Conservation (phyloP, 2,888 invertebrate genomes). For the Crossocerus cetratus region DNA sequence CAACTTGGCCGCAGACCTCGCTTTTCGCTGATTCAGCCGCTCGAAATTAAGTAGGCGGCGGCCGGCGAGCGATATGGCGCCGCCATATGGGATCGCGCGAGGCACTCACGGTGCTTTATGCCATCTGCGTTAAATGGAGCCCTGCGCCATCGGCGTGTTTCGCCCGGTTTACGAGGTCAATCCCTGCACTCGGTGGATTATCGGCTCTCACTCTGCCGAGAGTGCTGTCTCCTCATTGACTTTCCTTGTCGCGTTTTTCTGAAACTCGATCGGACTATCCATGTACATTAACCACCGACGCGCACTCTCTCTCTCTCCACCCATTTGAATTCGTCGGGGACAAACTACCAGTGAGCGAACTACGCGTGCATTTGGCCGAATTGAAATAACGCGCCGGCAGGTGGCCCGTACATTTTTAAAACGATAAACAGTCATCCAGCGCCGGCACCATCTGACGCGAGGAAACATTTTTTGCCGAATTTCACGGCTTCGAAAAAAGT, state of each 20-base stretch:
- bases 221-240: no score
- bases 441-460: background rate
- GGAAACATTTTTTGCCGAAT: constrained; percentile 12
- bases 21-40: background rate
- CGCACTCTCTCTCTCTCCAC: no score
- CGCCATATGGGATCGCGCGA: constrained; percentile 26
- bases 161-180: background rate
- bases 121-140: constrained; percentile 2
- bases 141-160: constrained; percentile 3
- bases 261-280: no score
- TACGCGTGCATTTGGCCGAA: no score
- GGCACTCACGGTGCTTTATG: background rate
- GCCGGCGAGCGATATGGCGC: constrained; percentile 12
- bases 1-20: constrained; percentile 18
- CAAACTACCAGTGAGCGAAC: no score
- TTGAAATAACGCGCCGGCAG: background rate
- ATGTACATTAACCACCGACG: no score
- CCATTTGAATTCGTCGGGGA: no score
- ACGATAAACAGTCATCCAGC: background rate
- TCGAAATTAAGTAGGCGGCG: constrained; percentile 36
- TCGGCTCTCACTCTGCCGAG: no score
- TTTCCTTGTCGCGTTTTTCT: no score
- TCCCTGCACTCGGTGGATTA: no score
- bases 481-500: constrained; percentile 3
- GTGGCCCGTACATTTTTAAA: background rate